Base-by-base conservation (phyloP, 2,888 invertebrate species). In the Yponomeuta evonymella region DNA sequence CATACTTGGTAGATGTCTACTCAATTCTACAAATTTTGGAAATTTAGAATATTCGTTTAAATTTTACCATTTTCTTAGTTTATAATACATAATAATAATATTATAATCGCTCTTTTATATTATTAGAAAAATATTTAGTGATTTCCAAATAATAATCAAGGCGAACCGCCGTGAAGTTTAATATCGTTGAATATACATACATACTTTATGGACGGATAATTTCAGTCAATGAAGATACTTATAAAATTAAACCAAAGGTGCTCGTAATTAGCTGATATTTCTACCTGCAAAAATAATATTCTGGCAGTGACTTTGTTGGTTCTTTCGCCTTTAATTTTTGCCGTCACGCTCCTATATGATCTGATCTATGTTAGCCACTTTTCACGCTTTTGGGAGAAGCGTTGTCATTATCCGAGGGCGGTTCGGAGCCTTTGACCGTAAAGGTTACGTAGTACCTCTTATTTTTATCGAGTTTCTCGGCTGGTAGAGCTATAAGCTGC, bases 381-480 rank as follows among this genome's bases (percentile, higher is more conserved):
- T 84, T 88, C 5, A 85, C 84, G 74, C 83, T 82, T 48, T 78
- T 92, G 75, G 81, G 86, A 30, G 89, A 84, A 12, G 83, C 80
- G 70, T 89, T 92, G 67, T 93, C 92, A 72, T 88, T 93, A 68
- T 94, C 94, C 0, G 91, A 90, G n/a, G 93, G 90, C 48, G 92
- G 92, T 72, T 92, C 92, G 3, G 94, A 94, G 70, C 96, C 96
- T 85, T 96, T 96, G 4, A 98, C 97, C 48, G 97, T 97, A 83
- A 98, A 97, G 70, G 97, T 98, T 73, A 98, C 97, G 85, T 97
- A 97, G 88, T 98, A 98, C 81, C 97, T 94, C 87, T 97, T 98
- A 83, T 96, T 97, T 82, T 96, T 96, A 84, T 98, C 97, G 78
- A 98, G 89, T 83, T 95, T 95, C 80, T 97, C 97, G 30, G 97